Evolutionary conservation across 2,888 invertebrate species (phyloP), one percentile per base, ranked within the genome.

Genomic region (Apomyelois bistriatella): DNA sequence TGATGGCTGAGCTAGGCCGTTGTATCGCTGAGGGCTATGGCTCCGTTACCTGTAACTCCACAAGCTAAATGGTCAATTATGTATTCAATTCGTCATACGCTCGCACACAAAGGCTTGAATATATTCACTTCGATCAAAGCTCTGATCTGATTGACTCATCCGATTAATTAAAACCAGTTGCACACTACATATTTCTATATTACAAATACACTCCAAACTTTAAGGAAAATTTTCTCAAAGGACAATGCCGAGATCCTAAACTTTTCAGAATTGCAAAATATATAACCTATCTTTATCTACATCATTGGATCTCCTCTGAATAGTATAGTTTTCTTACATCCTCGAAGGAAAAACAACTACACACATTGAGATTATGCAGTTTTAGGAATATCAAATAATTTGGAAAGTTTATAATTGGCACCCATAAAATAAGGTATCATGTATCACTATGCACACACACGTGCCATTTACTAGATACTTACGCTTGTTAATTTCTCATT

Each of bases 21-120:
- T 72, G 76, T 74, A 78, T 66, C 74, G 83, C 84, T 79, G 69
- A 76, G 73, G 84, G 84, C 82, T 75, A 81, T 71, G 66, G 63
- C 68, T 69, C 66, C 65, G 68, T 68, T 77, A 77, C 79, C 81
- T 84, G 82, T 82, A 82, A 82, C 81, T 65, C 64, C 72, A 79
- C 82, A 79, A 73, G 81, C 79, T 80, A 81, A 83, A 81, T 79
- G 80, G 72, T 75, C 83, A 83, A 84, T 84, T 83, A 82, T 76
- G 68, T 70, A 76, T 68, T 72, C 61, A 66, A 52, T 62, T 66
- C 68, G 66, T 64, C 65, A 52, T 60, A 62, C 66, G 53, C 58
- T 57, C 55, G 61, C 57, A 62, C 65, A 76, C 74, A 76, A 72
- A 72, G 74, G 67, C 66, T 54, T 49, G 65, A 65, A 68, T 62